A percentile compares a stretch with the other conserved stretches of the same genome.
Conservation (phyloP, 2,888 invertebrate species). For the Platycheirus rosarum region DNA sequence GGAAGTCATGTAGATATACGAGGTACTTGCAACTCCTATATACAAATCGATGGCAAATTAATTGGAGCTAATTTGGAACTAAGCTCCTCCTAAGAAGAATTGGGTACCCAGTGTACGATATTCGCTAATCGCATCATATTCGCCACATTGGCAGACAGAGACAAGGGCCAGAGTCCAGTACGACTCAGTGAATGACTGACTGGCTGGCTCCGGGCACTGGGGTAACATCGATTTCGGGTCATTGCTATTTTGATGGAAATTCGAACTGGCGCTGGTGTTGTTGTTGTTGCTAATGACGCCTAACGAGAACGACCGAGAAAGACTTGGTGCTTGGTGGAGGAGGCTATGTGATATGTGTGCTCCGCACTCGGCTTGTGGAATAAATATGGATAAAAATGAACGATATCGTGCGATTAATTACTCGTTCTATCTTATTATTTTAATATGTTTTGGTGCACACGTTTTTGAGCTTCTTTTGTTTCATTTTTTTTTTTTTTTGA, state of each 20-base stretch:
- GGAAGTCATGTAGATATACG: conserved; percentile 14
- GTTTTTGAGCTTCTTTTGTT: conserved; percentile 40
- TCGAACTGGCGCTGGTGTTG: conserved; percentile 62
- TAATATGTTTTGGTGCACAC: conserved; percentile 28
- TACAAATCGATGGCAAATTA: conserved; percentile 57
- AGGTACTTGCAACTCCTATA: conserved; percentile 5
- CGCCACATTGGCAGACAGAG: conserved; percentile 48
- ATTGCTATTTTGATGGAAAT: conserved; percentile 73
- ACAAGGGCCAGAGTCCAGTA: neutral
- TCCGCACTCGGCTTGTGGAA: neutral
- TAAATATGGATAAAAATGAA: conserved; percentile 40
- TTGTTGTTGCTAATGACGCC: conserved; percentile 26
- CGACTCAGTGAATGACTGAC: conserved; percentile 45
- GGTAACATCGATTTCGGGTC: conserved; percentile 66
- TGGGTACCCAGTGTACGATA: conserved; percentile 59
- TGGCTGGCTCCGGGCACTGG: conserved; percentile 43
- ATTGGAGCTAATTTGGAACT: conserved; percentile 68
- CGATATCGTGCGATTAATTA: conserved; percentile 63
- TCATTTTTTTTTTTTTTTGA: conserved; percentile 8
- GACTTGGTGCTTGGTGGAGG: conserved; percentile 25
- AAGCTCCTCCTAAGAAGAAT: conserved; percentile 62
- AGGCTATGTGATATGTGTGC: conserved; percentile 2
- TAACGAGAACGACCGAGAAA: conserved; percentile 31
- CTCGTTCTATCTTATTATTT: conserved; percentile 32
- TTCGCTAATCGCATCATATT: conserved; percentile 69